Evolutionary conservation across 2,888 invertebrate species (phyloP).

Genomic region (Leptinotarsa peninsularis): DNA sequence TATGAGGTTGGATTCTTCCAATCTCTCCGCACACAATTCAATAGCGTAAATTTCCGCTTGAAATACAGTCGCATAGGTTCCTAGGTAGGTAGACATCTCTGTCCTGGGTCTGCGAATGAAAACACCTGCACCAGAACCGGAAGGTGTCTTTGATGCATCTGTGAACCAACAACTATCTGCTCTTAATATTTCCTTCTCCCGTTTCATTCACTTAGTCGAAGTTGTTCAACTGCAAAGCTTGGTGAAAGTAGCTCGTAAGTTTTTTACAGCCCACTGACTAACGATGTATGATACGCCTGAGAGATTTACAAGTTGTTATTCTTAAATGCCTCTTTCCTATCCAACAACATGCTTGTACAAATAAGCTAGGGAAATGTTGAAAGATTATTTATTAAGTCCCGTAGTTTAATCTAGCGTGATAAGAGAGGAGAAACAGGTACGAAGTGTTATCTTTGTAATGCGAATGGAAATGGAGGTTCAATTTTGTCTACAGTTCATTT

Average conservation of each 20-base stretch:
- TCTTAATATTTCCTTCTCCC: no score
- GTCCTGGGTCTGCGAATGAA: no score
- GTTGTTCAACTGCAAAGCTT: no score
- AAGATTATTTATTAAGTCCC: conserved; percentile 7
- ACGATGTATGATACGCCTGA: not conserved
- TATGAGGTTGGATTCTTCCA: no score
- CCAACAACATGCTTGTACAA: conserved; percentile 6
- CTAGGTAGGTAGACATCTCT: no score
- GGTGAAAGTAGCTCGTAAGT: conserved; percentile 9
- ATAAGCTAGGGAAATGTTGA: conserved; percentile 16
- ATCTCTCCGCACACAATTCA: no score
- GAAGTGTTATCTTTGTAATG: not conserved
- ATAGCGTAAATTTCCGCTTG: no score
- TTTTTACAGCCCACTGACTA: conserved; percentile 6
- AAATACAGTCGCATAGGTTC: no score
- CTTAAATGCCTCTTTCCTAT: conserved; percentile 15
- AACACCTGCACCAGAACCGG: no score
- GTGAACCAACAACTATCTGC: no score
- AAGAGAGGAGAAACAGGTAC: conserved; percentile 8
- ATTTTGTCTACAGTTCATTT: conserved; percentile 12
- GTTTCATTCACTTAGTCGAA: no score
- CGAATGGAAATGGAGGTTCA: not conserved
- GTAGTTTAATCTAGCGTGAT: conserved; percentile 9
- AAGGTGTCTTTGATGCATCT: no score
- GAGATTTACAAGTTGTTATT: conserved; percentile 20